Conservation (phyloP, 2,888 invertebrate species). For the Tetanocera ferruginea region DNA sequence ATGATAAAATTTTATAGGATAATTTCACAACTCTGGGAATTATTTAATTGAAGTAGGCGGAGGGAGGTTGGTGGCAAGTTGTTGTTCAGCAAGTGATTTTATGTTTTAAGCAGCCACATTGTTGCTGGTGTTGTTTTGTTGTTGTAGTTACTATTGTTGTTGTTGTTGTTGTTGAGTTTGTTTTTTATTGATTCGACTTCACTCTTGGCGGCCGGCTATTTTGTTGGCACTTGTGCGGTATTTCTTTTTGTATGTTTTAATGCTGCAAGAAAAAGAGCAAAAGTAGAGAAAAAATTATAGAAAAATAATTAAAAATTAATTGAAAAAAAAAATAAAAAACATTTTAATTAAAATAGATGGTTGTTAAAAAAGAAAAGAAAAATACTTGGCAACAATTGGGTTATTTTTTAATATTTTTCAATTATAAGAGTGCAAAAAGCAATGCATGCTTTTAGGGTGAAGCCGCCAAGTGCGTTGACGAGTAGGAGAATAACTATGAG, state of each 20-base stretch:
- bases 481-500: too few relatives aligned
- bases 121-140: not conserved
- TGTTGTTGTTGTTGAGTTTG: not conserved
- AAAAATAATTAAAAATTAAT: conserved; percentile 12
- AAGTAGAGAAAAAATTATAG: conserved; percentile 11
- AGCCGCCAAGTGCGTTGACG: too few relatives aligned
- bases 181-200: not conserved
- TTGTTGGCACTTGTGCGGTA: not conserved
- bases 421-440: too few relatives aligned
- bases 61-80: not conserved
- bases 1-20: conserved; percentile 7
- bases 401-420: not conserved
- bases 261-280: conserved; percentile 28
- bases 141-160: not conserved
- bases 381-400: not conserved
- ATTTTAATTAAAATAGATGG: not conserved
- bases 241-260: not conserved
- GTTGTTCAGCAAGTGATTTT: not conserved
- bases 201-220: conserved; percentile 4
- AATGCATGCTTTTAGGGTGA: too few relatives aligned
- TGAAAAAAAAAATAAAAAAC: not conserved
- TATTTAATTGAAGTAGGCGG: conserved; percentile 6
- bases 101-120: conserved; percentile 35
- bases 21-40: conserved; percentile 30
- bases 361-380: too few relatives aligned